phyloP scores from a whole-genome alignment of 2,888 invertebrate species.

The Dynastes hyllus region DNA sequence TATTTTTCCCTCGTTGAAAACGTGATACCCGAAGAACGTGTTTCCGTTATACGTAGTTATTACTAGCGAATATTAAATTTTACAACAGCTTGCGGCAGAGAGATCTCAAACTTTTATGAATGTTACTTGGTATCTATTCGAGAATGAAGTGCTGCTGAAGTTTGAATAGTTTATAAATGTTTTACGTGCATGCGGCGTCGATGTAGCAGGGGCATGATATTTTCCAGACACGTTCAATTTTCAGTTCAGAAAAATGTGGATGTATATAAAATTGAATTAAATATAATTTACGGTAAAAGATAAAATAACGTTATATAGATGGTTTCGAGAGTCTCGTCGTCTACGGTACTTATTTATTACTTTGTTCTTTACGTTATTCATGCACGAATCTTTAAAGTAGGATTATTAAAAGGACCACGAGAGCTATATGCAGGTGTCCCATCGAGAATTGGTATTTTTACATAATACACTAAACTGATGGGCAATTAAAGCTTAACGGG shows the following conservation, averaged over 20 bases:
- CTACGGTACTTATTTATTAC: too few species aligned
- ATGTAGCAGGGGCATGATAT: background rate
- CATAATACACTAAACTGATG: too few species aligned
- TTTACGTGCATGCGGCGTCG: constrained; percentile 6
- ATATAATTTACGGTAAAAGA: background rate
- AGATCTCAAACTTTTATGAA: constrained; percentile 29
- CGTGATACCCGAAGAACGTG: too few species aligned
- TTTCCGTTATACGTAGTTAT: background rate
- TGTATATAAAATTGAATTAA: background rate
- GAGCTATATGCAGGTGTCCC: too few species aligned
- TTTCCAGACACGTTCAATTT: background rate
- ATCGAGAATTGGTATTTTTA: too few species aligned
- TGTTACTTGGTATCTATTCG: background rate
- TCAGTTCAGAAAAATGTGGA: background rate
- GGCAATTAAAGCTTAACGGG: too few species aligned
- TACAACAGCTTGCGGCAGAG: constrained; percentile 8
- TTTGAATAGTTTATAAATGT: constrained; percentile 24
- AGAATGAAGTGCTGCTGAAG: constrained; percentile 27
- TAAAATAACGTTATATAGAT: background rate
- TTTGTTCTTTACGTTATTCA: too few species aligned
- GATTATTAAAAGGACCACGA: too few species aligned
- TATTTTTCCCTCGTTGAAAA: background rate
- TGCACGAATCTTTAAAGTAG: too few species aligned
- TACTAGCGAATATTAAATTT: constrained; percentile 26
- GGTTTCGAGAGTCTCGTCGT: too few species aligned